phyloP scores from a whole-genome alignment of 2,113 vertebrate genomes.

The Colius striatus region DNA sequence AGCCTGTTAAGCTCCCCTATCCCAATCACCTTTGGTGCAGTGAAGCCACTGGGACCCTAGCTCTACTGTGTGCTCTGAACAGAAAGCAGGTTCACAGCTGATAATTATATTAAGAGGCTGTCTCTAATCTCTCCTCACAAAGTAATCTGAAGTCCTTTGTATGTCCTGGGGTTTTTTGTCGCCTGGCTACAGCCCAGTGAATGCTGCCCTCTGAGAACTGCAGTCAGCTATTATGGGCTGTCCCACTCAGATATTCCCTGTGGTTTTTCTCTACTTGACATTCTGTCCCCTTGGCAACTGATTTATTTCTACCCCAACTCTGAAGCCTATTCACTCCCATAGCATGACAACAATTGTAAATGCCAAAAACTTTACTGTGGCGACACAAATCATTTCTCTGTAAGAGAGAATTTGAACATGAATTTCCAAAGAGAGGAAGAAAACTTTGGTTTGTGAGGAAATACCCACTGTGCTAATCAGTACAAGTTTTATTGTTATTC shows the following conservation, averaged over 20 bases:
- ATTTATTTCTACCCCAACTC: neutral
- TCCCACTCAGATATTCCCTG: neutral
- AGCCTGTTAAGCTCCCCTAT: neutral
- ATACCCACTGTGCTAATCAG: neutral
- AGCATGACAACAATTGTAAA: neutral
- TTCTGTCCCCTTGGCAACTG: neutral
- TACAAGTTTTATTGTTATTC: neutral
- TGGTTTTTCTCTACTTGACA: neutral
- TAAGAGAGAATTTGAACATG: rapidly evolving
- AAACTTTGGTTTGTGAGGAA: neutral
- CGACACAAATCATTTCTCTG: neutral
- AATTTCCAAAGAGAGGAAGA: neutral
- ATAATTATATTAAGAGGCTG: neutral
- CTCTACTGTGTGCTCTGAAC: rapidly evolving
- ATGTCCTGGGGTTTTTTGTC: neutral
- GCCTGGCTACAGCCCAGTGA: neutral
- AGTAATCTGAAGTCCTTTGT: neutral
- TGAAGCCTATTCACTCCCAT: neutral
- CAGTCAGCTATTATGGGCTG: neutral
- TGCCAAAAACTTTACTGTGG: neutral
- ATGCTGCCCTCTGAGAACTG: neutral
- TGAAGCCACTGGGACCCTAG: neutral
- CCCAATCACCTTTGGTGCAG: rapidly evolving
- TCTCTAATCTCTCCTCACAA: neutral
- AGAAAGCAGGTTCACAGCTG: neutral